These are phyloP conservation scores for Hyperoplus immaculatus DNA, from an alignment of 2,797 vertebrate genomes.

Conservation along the genomic window DNA sequence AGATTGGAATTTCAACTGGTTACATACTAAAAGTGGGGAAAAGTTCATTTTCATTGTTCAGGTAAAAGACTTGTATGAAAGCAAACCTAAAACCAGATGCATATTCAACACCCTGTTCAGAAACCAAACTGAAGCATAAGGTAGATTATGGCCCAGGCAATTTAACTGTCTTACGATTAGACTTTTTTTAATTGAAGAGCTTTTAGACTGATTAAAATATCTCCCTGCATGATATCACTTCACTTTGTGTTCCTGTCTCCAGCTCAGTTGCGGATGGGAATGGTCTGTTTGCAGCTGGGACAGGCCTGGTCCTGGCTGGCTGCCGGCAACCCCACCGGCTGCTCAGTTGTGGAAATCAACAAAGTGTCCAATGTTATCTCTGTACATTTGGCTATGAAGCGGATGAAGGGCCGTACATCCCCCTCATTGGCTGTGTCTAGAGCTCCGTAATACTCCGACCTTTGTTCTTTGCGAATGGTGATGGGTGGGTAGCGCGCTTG, in stretches of 20 bases:
- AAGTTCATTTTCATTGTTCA: not conserved
- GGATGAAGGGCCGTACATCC: conserved; percentile 95
- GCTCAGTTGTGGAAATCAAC: conserved; percentile 93
- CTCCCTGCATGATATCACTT: not conserved
- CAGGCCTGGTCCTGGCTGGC: conserved; percentile 80
- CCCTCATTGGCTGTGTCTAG: conserved; percentile 96
- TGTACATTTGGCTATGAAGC: conserved; percentile 95
- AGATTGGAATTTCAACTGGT: conserved; percentile 8
- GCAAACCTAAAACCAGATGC: conserved; percentile 19
- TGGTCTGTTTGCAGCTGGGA: conserved; percentile 89
- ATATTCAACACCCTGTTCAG: conserved; percentile 4
- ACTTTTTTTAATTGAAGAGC: not conserved
- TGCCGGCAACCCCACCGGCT: conserved; percentile 92
- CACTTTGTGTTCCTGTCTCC: not conserved
- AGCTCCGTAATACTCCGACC: conserved; percentile 92
- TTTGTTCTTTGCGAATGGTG: conserved; percentile 96
- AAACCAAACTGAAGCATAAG: not conserved
- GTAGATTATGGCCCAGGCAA: not conserved
- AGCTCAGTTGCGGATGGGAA: conserved; percentile 88
- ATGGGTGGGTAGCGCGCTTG: conserved; percentile 95
- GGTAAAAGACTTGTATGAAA: conserved; percentile 1
- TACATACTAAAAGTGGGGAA: not conserved
- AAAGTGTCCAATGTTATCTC: conserved; percentile 96
- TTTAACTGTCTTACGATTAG: not conserved
- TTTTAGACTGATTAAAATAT: not conserved